These are phyloP conservation scores for Cladopsammia gracilis DNA, from an alignment of 64 coral and sea anemone genomes.

Conservation along the genomic window DNA sequence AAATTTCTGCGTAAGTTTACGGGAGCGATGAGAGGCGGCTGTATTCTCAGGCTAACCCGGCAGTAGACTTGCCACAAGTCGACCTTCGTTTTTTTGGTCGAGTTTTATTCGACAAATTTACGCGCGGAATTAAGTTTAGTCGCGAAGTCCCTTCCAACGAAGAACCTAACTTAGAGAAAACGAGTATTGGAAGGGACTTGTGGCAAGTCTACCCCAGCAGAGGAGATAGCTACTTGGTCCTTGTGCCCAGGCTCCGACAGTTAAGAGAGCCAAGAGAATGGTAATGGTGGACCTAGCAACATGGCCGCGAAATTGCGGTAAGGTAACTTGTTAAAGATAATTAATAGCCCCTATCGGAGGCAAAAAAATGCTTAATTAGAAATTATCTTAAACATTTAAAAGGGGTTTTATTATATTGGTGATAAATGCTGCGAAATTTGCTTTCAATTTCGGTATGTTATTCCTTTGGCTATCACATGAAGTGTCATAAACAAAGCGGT, in stretches of 20 bases:
- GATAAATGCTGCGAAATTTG: not conserved
- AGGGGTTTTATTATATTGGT: not conserved
- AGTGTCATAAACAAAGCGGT: slow-evolving; percentile 21
- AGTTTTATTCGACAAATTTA: too few species aligned
- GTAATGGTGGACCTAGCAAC: slow-evolving; percentile 31
- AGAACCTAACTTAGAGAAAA: too few species aligned
- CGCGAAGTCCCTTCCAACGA: too few species aligned
- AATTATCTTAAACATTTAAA: not conserved
- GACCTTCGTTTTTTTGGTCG: too few species aligned
- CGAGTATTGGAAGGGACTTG: too few species aligned
- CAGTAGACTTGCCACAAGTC: too few species aligned
- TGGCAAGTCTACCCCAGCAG: too few species aligned
- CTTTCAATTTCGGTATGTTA: not conserved
- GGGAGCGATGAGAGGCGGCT: too few species aligned
- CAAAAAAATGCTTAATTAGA: not conserved
- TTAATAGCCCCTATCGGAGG: not conserved
- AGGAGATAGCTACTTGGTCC: too few species aligned
- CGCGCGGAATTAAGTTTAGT: too few species aligned
- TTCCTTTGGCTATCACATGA: not conserved
- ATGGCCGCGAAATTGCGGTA: not conserved
- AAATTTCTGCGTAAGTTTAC: too few species aligned
- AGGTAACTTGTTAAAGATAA: not conserved
- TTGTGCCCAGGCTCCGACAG: not conserved
- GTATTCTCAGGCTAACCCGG: too few species aligned
- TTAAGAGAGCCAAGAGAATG: not conserved